phyloP scores from a whole-genome alignment of 2,888 invertebrate genomes.

The Noctua pronuba region DNA sequence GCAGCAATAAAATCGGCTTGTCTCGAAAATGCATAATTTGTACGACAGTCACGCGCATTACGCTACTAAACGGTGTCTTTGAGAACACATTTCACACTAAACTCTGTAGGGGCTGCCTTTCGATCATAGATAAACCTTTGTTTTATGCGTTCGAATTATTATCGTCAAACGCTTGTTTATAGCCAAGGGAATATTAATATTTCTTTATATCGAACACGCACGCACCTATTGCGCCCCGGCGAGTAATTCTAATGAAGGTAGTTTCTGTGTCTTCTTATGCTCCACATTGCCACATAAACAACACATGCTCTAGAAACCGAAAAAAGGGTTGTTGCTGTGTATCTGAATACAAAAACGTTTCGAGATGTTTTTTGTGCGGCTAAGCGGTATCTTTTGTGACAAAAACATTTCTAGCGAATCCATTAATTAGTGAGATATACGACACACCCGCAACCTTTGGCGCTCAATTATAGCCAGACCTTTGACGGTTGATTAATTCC shows the following conservation, averaged over 20 bases:
- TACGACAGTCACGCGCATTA: slow-evolving; percentile 89
- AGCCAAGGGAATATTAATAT: slow-evolving; percentile 86
- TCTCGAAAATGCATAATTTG: slow-evolving; percentile 90
- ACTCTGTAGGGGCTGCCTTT: slow-evolving; percentile 83
- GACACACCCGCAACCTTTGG: slow-evolving; percentile 84
- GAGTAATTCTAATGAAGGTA: slow-evolving; percentile 60
- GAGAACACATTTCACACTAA: slow-evolving; percentile 90
- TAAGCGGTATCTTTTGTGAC: slow-evolving; percentile 86
- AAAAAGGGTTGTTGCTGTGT: slow-evolving; percentile 67
- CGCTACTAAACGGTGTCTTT: slow-evolving; percentile 90
- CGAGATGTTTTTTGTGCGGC: slow-evolving; percentile 71
- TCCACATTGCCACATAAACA: slow-evolving; percentile 55
- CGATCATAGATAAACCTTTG: slow-evolving; percentile 88
- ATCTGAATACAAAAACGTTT: slow-evolving; percentile 66
- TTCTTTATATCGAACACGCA: slow-evolving; percentile 85
- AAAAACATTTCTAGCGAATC: slow-evolving; percentile 86
- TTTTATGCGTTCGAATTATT: slow-evolving; percentile 89
- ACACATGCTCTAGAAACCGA: slow-evolving; percentile 62
- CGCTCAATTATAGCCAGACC: slow-evolving; percentile 86
- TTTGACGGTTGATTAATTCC: slow-evolving; percentile 90
- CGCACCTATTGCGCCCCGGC: slow-evolving; percentile 75
- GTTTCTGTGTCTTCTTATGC: slow-evolving; percentile 60
- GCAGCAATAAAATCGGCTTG: slow-evolving; percentile 88
- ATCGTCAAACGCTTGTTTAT: slow-evolving; percentile 88
- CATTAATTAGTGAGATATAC: slow-evolving; percentile 90